Conservation (phyloP, 2,888 invertebrate species). For the Agelastica alni region DNA sequence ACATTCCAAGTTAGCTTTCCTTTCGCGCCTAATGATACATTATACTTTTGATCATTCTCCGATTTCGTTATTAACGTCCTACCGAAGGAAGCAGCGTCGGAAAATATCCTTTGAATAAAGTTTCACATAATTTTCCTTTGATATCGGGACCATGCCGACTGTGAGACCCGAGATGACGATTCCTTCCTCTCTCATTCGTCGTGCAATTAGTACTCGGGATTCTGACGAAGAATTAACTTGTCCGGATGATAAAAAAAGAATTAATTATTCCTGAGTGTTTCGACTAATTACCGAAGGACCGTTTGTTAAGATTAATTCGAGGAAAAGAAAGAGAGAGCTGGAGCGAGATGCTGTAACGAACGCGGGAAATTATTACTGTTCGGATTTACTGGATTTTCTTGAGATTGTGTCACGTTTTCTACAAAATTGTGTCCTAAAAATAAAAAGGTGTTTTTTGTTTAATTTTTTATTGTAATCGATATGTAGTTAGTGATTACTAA, state of each 20-base stretch:
- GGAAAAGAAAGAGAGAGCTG: slow-evolving; percentile 2
- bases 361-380: slow-evolving; percentile 14
- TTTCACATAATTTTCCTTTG: slow-evolving; percentile 16
- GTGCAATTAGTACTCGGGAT: slow-evolving; percentile 14
- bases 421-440: too few species aligned
- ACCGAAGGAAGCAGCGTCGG: background rate
- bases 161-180: slow-evolving; percentile 15
- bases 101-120: slow-evolving; percentile 15
- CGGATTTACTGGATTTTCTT: slow-evolving; percentile 6
- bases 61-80: slow-evolving; percentile 9
- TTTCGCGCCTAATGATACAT: slow-evolving; percentile 11
- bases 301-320: slow-evolving; percentile 19
- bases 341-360: background rate
- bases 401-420: background rate
- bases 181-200: slow-evolving; percentile 8
- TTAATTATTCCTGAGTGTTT: slow-evolving; percentile 21
- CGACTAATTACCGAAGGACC: slow-evolving; percentile 16
- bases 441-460: too few species aligned
- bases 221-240: slow-evolving; percentile 20
- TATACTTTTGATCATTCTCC: slow-evolving; percentile 15
- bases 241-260: slow-evolving; percentile 19
- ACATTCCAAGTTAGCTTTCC: slow-evolving; percentile 4
- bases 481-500: too few species aligned
- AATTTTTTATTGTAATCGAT: too few species aligned
- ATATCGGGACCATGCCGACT: slow-evolving; percentile 10